Percentiles rank a stretch among this genome's conserved stretches.
Conservation (phyloP, 2,888 invertebrate species). For the Erynnis tages region DNA sequence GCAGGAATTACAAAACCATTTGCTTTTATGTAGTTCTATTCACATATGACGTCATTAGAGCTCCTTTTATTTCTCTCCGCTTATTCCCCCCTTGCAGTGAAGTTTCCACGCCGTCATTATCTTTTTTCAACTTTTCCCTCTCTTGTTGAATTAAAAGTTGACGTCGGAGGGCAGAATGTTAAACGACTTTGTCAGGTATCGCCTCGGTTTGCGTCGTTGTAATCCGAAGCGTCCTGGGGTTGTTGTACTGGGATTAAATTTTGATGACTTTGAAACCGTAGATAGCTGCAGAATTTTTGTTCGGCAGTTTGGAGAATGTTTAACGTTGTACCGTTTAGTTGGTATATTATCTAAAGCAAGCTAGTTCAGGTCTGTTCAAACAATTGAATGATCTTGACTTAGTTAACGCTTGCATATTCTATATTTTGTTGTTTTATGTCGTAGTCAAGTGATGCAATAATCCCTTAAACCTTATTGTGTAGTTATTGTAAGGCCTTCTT, state of each 20-base stretch:
- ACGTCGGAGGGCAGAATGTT: slow-evolving; percentile 30
- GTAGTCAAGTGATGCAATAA: no score
- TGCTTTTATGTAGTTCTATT: background rate
- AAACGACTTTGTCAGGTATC: slow-evolving; percentile 22
- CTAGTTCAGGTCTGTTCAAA: background rate
- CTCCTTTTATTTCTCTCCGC: slow-evolving; percentile 26
- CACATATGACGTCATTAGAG: background rate
- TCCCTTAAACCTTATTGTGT: no score
- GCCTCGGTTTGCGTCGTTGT: slow-evolving; percentile 5
- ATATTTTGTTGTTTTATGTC: no score
- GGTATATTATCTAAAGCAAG: background rate
- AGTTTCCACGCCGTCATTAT: background rate
- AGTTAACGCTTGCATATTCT: background rate
- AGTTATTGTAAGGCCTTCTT: no score
- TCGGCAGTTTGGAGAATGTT: background rate
- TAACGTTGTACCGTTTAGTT: background rate
- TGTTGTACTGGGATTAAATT: slow-evolving; percentile 7
- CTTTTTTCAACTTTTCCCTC: slow-evolving; percentile 42
- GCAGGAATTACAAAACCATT: no score
- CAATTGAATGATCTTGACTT: background rate
- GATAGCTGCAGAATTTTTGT: background rate
- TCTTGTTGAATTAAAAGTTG: slow-evolving; percentile 29
- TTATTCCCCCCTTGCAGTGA: background rate
- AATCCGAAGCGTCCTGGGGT: background rate
- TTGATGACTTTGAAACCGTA: background rate